These are phyloP conservation scores for Hipposideros armiger DNA, from an alignment of 2,113 vertebrate species.

Conservation along the genomic window DNA sequence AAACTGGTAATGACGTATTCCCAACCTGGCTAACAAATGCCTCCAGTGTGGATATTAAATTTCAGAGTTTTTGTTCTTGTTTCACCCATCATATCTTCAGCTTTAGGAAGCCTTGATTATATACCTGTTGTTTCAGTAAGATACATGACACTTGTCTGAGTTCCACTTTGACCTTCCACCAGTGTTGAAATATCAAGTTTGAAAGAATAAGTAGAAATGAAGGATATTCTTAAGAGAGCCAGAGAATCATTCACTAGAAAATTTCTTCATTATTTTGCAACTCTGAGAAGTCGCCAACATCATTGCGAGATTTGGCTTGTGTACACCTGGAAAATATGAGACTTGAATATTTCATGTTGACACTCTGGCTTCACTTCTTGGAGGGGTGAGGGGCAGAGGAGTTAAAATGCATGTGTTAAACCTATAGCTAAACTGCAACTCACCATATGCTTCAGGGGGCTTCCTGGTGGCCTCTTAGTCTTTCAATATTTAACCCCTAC, in stretches of 20 bases:
- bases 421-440: conserved; percentile 60
- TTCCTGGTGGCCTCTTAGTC: background rate
- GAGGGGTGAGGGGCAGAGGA: background rate
- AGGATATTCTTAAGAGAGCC: conserved; percentile 80
- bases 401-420: conserved; percentile 32
- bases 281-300: conserved; percentile 81
- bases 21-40: conserved; percentile 11
- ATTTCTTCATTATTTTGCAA: conserved; percentile 89
- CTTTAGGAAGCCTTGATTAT: background rate
- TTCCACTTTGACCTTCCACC: conserved; percentile 52
- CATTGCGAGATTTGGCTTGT: conserved; percentile 86
- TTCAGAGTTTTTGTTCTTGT: background rate
- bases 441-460: background rate
- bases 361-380: conserved; percentile 76
- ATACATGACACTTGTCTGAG: conserved; percentile 26
- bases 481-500: background rate
- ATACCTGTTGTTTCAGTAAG: conserved; percentile 40
- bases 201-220: conserved; percentile 75
- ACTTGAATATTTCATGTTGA: conserved; percentile 85
- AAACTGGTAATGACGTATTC: background rate
- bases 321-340: conserved; percentile 88
- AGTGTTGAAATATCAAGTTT: conserved; percentile 59
- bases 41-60: background rate
- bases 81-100: background rate
- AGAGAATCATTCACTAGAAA: conserved; percentile 80